Evolutionary conservation across 2,113 vertebrate species (phyloP).

Genomic region (Carettochelys insculpta): DNA sequence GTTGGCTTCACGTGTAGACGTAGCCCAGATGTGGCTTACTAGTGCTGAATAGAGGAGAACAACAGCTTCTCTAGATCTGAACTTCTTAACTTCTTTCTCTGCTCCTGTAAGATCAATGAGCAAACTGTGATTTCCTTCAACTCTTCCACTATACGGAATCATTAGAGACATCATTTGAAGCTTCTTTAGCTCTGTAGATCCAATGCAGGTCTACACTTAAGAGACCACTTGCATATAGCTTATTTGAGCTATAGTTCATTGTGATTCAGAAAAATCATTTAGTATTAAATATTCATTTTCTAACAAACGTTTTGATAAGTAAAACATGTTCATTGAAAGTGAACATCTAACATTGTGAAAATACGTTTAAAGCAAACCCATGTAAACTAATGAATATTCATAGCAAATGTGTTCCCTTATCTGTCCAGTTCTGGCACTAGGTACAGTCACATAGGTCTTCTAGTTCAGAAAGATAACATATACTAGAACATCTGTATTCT

Average conservation of each 20-base stretch:
- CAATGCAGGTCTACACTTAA: accelerated
- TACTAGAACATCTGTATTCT: neutral
- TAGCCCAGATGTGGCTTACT: too few species aligned
- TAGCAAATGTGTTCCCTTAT: accelerated
- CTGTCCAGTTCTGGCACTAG: neutral
- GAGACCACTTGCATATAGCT: neutral
- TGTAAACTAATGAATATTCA: neutral
- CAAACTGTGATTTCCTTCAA: neutral
- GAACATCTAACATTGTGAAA: neutral
- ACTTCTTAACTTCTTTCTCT: neutral
- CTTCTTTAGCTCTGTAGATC: neutral
- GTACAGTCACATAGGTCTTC: neutral
- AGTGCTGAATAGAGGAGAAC: too few species aligned
- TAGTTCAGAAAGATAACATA: neutral
- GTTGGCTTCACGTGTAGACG: too few species aligned
- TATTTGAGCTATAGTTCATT: neutral
- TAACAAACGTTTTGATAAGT: neutral
- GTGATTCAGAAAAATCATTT: accelerated
- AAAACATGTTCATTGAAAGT: neutral
- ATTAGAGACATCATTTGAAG: neutral
- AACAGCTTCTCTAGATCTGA: too few species aligned
- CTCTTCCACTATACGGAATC: neutral
- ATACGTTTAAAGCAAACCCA: neutral
- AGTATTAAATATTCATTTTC: neutral
- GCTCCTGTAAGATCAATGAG: neutral